Base-by-base conservation (phyloP, 1,140 invertebrate species). In the Centruroides sculpturatus region DNA sequence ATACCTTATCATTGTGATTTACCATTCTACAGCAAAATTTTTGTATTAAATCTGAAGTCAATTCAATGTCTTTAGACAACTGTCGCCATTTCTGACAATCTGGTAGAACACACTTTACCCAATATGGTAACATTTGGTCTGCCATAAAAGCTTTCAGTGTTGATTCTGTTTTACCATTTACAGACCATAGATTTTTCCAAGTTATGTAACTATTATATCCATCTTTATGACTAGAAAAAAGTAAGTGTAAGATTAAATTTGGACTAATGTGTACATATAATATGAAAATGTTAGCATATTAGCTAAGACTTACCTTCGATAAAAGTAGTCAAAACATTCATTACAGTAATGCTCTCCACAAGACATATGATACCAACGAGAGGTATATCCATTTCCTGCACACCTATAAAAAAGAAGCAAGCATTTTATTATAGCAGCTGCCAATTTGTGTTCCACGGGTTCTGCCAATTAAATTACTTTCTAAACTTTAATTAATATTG, bases 311-410 rank as follows among this genome's bases (percentile, higher is more conserved):
- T 3, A 41, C 41, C 72, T 69, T 68, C 74, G 69, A 59, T 75
- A 76, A 68, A 68, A 75, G 65, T 71, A 66, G 52, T 76, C 75
- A 70, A 76, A 76, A 61, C 75, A 77, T 56, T 75, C 72, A 64
- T 76, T 77, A 63, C 75, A 77, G 66, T 70, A 76, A 64, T 77
- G 75, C 68, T 77, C 75, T 23, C 72, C 74, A n/a, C 67, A 56
- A 8, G 72, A 71, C 35, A 76, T 65, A 57, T 77, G 75, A 67
- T 75, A 74, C 75, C 75, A 77, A 7, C 74, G 64, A 9, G 75
- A 75, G 4, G 75, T 76, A 60, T 72, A 73, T 9, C 71, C 70
- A 66, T 65, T 70, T 7, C 70, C 69, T 56, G 68, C 63, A 70
- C 75, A 76, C 41, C 71, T 73, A 59, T 41, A 63, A 51, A 35